Base-by-base conservation (phyloP, 2,888 invertebrate species). In the Mythimna albipuncta region DNA sequence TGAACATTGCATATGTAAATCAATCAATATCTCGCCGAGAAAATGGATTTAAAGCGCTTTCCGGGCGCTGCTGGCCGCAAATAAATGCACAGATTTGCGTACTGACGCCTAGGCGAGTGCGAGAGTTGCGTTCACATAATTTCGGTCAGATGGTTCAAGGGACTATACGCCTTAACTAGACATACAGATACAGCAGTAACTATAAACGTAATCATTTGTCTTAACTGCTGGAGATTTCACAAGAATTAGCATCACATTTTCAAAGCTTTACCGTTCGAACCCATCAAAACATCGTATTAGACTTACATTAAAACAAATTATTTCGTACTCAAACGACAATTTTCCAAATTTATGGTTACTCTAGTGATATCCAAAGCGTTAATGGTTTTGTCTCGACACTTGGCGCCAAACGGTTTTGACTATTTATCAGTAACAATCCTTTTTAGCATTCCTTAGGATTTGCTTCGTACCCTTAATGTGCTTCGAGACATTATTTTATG, bases 321-420 rank as follows among this genome's bases (percentile, higher is more conserved):
- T 54, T 63, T 58, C 50, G 61, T 57, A 58, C 21, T 74, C 26
- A 55, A 68, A 77, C 54, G 35, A 71, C 55, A 80, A 57, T 76
- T 74, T 69, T 41, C 35, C 38, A 58, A 71, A 11, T 78, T 78
- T 77, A 81, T 80, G 76, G 81, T 71, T 32, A 83, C 76, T 66
- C 69, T 76, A 79, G 72, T 79, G 83, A 87, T 90, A 89, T 87
- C 86, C 83, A 61, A 82, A 87, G 79, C 85, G 87, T 84, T 91
- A 92, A 91, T 92, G 87, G 89, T 84, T 88, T 87, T 88, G 91
- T 92, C 91, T 91, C 85, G 90, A 87, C 87, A 77, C 78, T 77
- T 88, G 91, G 90, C 91, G 91, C 91, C 91, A 83, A 81, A 87
- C 82, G 69, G 75, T 82, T 83, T 82, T 38, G 75, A 79, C 82